Base-by-base conservation (phyloP, 2,113 vertebrate genomes). In the Cyanoderma ruficeps region DNA sequence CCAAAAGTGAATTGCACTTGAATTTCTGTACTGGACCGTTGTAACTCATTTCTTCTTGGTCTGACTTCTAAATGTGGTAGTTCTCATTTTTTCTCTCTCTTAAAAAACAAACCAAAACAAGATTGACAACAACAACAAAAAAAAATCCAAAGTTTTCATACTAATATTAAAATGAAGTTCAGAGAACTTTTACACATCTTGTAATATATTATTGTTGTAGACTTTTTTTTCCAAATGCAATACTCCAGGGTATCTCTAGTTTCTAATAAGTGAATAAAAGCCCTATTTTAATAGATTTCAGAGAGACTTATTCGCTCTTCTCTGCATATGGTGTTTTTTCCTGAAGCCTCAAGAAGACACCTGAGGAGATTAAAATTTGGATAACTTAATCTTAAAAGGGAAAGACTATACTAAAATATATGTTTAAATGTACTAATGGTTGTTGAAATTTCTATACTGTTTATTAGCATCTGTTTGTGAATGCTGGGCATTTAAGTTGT, bases 1-100 rank as follows among this genome's bases (percentile, higher is more conserved):
- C 31, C 59, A 79, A 83, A 93, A 83, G 42, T 50, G 50, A 96
- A 86, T 27, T 72, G 17, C n/a, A 31, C 92, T 67, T 94, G 47
- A 87, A 81, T 94, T 87, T 81, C 47, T 90, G 12, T 37, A 80
- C 35, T 55, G 19, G 27, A 79, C 47, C 44, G 39, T 93, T 91
- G 91, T 93, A 92, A 67, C 35, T 93, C 46, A 67, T 27, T 42
- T 93, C 19, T 85, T 86, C 69, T 81, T 83, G 8, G 2, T 84
- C 37, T 87, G 52, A 49, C 24, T 78, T 91, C 87, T 79, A 67
- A 82, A 57, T 83, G 7, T 68, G 23, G 3, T 28, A 52, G 15
- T 25, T 87, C 13, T 82, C 13, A 67, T 56, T 68, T 60, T 72
- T n/a, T 27, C 7, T 31, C 7, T 46, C 6, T 78, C 17, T 44